Evolutionary conservation across 64 coral and sea anemone genomes (phyloP).

Genomic region (Platygyra sinensis): DNA sequence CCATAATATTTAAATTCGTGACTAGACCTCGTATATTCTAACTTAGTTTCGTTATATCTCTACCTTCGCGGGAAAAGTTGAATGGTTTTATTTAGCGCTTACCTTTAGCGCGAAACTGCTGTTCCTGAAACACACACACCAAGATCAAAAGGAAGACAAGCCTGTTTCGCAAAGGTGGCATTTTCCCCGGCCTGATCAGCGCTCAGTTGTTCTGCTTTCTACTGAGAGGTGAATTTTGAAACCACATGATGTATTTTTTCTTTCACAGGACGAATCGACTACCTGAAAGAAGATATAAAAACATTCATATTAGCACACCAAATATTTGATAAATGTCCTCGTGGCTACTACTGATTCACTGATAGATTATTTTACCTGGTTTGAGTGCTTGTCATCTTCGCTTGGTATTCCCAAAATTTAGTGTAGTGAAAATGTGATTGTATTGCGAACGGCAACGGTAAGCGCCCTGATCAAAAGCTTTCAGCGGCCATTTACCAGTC

Average conservation of each 20-base stretch:
- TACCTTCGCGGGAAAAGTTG: background rate
- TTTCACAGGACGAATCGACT: background rate
- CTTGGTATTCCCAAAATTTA: too few species aligned
- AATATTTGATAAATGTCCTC: background rate
- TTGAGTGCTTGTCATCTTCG: too few species aligned
- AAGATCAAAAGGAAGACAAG: background rate
- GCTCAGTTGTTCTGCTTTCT: background rate
- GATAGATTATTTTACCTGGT: too few species aligned
- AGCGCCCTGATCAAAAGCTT: too few species aligned
- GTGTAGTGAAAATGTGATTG: too few species aligned
- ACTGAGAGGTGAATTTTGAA: background rate
- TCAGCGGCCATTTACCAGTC: too few species aligned
- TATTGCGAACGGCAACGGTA: too few species aligned
- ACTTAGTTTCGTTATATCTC: too few species aligned
- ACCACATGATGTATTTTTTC: background rate
- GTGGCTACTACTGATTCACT: too few species aligned
- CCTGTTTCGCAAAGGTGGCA: background rate
- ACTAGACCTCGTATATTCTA: too few species aligned
- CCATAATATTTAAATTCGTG: too few species aligned
- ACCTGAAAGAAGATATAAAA: background rate
- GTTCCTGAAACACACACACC: background rate
- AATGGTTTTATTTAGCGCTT: background rate
- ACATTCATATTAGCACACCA: background rate
- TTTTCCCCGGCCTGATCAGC: background rate
- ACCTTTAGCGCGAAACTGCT: background rate